Base-by-base conservation (phyloP, 2,888 invertebrate species). In the Leistus spinibarbis region DNA sequence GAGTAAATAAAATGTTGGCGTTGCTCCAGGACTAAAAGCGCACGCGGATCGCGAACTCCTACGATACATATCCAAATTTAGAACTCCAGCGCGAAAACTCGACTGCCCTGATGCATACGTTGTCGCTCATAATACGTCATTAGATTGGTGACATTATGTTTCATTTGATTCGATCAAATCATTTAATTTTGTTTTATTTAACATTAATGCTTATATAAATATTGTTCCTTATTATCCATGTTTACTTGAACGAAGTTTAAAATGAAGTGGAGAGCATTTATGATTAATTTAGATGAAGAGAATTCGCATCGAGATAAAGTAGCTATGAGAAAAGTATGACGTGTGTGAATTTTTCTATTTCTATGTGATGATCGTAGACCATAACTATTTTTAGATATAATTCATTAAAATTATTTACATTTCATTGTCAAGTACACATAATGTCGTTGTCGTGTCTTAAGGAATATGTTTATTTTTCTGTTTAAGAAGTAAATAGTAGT, bases 1-100 rank as follows among this genome's bases (percentile, higher is more conserved):
- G 16, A 53, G 66, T 66, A 66, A 66, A 66, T 66, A 66, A 66
- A 66, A 17, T 40, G 1, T 66, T 66, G 66, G 66, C 66, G 5
- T 2, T 16, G 17, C 16, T 5, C 54, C 66, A 66, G 17, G 16
- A 20, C 20, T 53, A 53, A 7, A 10, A 27, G 19, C 10, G 53
- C 53, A 60, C 22, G 60, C n/a, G 40, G 63, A 66, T 53, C n/a
- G n/a, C 7, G 64, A 4, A 66, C 66, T 53, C 40, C 40, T 66
- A 66, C 66, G 66, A n/a, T 19, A 2, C 17, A 16, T 17, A 3
- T 40, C 40, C 66, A 40, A 66, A 66, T 66, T 64, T 66, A 66
- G 66, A 27, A 16, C 16, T 10, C 60, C 9, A 60, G 60, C 20
- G 19, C 40, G 7, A 1, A 40, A 40, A 40, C 40, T 40, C 7